Conservation (phyloP, 2,113 vertebrate species). For the Semicossyphus pulcher region DNA sequence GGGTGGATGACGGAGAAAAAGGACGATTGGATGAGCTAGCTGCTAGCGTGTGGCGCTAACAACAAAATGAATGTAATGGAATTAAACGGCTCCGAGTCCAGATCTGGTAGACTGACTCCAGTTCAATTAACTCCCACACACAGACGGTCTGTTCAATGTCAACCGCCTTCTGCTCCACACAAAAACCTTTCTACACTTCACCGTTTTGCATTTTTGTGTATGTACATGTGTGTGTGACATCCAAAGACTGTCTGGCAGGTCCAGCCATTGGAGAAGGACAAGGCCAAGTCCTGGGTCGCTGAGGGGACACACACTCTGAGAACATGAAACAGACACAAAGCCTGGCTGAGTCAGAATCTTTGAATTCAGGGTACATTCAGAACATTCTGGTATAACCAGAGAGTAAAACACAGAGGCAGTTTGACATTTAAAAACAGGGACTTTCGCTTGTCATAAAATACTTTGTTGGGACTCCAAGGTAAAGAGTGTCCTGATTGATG, state of each 20-base stretch:
- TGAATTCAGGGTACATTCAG: constrained; percentile 17
- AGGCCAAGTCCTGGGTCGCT: constrained; percentile 34
- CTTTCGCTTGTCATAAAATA: background rate
- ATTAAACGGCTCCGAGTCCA: constrained; percentile 56
- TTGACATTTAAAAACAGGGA: background rate
- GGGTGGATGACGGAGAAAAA: background rate
- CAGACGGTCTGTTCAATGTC: constrained; percentile 50
- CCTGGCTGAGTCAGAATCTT: constrained; percentile 27
- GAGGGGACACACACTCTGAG: constrained; percentile 24
- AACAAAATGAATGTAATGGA: constrained; percentile 57
- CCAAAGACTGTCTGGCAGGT: constrained; percentile 29
- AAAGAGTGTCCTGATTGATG: no score
- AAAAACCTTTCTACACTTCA: constrained; percentile 3
- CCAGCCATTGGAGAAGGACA: constrained; percentile 1
- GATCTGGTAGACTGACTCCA: constrained; percentile 48
- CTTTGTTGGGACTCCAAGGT: background rate
- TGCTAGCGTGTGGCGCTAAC: constrained; percentile 24
- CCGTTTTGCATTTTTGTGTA: constrained; percentile 6
- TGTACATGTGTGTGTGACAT: constrained; percentile 26
- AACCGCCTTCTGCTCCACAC: background rate
- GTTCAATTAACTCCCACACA: constrained; percentile 40
- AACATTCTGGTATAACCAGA: constrained; percentile 23
- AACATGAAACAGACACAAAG: constrained; percentile 4
- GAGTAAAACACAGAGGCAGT: background rate
- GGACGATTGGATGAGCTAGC: background rate